A percentile compares a stretch with the other conserved stretches of the same genome.
phyloP scores from a whole-genome alignment of 2,797 vertebrate genomes.

The Galagoides demidoff region DNA sequence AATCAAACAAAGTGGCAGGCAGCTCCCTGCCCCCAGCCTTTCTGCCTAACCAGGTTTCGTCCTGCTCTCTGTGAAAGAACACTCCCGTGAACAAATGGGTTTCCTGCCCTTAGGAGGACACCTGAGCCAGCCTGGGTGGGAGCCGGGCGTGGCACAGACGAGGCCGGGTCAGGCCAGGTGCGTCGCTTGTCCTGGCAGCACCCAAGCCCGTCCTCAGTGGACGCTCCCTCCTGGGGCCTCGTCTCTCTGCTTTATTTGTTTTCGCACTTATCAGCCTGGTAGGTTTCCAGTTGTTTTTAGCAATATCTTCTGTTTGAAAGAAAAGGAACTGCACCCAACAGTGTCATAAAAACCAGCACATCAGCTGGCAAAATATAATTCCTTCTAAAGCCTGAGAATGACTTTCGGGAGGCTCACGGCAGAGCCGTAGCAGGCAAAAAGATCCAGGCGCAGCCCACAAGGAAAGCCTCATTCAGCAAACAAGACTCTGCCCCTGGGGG shows the following conservation, averaged over 20 bases:
- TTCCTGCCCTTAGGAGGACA: not conserved
- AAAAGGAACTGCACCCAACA: not conserved
- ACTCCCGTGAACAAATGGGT: not conserved
- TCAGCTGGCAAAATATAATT: not conserved
- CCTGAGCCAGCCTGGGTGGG: not conserved
- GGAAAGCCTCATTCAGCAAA: too few relatives aligned
- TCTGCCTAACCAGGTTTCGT: not conserved
- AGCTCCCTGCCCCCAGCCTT: fast-evolving
- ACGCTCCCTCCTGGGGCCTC: fast-evolving
- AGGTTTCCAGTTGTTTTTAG: not conserved
- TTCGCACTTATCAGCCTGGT: not conserved
- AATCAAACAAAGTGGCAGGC: not conserved
- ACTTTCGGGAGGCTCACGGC: not conserved
- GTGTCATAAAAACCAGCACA: not conserved
- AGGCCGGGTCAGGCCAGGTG: not conserved
- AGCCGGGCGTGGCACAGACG: fast-evolving
- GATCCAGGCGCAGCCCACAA: fast-evolving
- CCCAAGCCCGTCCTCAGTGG: fast-evolving
- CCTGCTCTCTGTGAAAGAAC: not conserved
- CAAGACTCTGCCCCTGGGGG: not conserved
- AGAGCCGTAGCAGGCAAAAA: not conserved
- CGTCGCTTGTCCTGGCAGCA: fast-evolving
- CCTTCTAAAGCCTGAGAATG: not conserved
- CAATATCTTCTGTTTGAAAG: not conserved
- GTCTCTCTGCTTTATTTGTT: not conserved